Evolutionary conservation across 2,113 vertebrate genomes (phyloP).

Genomic region (Phasianus colchicus): DNA sequence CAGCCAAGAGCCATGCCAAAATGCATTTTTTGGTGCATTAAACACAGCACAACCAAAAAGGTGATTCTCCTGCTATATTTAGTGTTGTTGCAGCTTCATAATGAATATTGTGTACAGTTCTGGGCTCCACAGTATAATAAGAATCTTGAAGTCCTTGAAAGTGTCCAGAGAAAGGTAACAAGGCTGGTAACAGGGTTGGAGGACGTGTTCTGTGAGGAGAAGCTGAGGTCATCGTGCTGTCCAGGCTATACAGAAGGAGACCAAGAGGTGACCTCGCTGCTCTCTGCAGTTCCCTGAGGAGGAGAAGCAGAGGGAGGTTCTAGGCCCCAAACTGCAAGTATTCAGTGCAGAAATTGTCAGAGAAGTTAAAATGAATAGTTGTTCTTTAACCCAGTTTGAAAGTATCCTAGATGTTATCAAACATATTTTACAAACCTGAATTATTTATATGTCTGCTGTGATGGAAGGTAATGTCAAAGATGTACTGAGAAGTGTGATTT

Average conservation of each 20-base stretch:
- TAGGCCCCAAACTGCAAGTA: neutral
- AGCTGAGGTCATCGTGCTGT: neutral
- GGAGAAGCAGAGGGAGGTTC: neutral
- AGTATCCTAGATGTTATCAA: neutral
- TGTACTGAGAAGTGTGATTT: neutral
- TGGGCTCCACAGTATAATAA: neutral
- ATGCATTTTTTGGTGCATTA: neutral
- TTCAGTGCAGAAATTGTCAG: neutral
- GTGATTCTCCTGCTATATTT: neutral
- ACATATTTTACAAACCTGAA: neutral
- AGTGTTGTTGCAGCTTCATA: neutral
- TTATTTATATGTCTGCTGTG: neutral
- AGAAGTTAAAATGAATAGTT: neutral
- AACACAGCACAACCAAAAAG: neutral
- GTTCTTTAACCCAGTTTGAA: neutral
- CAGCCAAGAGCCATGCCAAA: neutral
- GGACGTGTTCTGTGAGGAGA: neutral
- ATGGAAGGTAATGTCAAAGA: neutral
- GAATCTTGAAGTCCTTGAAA: neutral
- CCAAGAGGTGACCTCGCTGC: neutral
- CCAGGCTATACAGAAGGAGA: neutral
- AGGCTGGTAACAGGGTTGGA: neutral
- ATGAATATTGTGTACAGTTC: neutral
- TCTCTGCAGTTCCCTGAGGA: neutral
- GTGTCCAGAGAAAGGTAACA: neutral